Percentiles rank a stretch among this genome's conserved stretches.
Conservation (phyloP, 2,113 vertebrate species). For the Scophthalmus maximus region DNA sequence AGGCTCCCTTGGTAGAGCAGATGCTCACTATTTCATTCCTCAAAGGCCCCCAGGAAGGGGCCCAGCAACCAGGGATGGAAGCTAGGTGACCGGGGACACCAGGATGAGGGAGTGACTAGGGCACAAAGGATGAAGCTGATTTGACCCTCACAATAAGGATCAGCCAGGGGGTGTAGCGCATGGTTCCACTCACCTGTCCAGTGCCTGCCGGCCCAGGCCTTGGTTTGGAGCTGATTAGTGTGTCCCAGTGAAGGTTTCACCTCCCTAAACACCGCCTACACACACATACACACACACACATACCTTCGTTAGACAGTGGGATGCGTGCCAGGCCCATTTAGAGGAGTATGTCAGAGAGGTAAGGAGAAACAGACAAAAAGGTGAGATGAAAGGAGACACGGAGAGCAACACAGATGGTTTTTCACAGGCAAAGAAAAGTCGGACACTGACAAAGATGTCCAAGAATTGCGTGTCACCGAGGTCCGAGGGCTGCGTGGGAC, state of each 20-base stretch:
- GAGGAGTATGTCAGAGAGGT: conserved; percentile 60
- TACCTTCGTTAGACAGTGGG: conserved; percentile 68
- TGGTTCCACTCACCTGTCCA: conserved; percentile 76
- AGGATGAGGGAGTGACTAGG: conserved; percentile 54
- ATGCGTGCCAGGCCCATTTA: conserved; percentile 73
- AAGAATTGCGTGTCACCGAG: neutral
- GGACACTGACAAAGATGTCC: conserved; percentile 46
- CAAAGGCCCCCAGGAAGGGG: conserved; percentile 51
- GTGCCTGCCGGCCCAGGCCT: conserved; percentile 49
- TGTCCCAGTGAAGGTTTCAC: conserved; percentile 74
- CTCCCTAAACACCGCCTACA: conserved; percentile 72
- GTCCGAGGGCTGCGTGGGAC: conserved; percentile 11
- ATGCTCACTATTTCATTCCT: conserved; percentile 71
- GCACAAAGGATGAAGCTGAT: conserved; percentile 64
- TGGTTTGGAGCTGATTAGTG: conserved; percentile 78
- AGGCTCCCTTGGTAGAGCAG: conserved; percentile 75
- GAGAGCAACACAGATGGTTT: conserved; percentile 16
- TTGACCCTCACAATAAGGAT: conserved; percentile 66
- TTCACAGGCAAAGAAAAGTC: conserved; percentile 18
- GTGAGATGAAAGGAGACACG: conserved; percentile 42
- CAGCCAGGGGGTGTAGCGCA: conserved; percentile 49
- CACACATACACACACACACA: conserved; percentile 59
- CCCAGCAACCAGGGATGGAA: conserved; percentile 50
- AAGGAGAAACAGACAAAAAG: conserved; percentile 64
- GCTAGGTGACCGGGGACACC: conserved; percentile 53